A percentile compares a stretch with the other conserved stretches of the same genome.
phyloP scores from a whole-genome alignment of 2,888 invertebrate genomes.

The Tetrapedia diversipes region DNA sequence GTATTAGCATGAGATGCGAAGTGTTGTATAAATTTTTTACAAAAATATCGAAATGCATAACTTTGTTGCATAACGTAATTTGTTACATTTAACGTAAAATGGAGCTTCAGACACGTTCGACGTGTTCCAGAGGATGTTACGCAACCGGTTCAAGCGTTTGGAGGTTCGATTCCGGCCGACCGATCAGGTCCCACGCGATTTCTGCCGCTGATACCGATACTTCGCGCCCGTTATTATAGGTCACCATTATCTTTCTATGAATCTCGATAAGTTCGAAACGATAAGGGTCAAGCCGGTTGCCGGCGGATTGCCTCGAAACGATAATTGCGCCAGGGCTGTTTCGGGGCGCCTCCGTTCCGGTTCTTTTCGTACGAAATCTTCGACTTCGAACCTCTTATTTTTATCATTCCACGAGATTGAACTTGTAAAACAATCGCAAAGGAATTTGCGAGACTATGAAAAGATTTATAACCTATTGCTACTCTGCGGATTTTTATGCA shows the following conservation, averaged over 20 bases:
- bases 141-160: slow-evolving; percentile 36
- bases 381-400: no score
- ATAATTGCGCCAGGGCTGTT: slow-evolving; percentile 20
- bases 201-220: slow-evolving; percentile 48
- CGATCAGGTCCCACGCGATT: slow-evolving; percentile 56
- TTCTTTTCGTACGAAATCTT: no score
- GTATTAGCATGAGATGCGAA: no score
- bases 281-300: slow-evolving; percentile 32
- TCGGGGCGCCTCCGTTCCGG: neutral
- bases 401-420: no score
- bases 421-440: no score
- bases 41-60: no score
- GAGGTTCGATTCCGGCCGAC: slow-evolving; percentile 42
- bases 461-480: no score
- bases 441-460: no score
- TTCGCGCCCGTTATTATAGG: slow-evolving; percentile 56
- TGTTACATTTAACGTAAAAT: no score
- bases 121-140: slow-evolving; percentile 36
- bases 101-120: slow-evolving; percentile 19
- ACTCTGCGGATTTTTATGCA: no score
- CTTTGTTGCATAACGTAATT: no score
- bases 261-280: slow-evolving; percentile 51
- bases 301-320: slow-evolving; percentile 25
- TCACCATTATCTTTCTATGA: slow-evolving; percentile 51
- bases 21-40: no score